Percentiles rank a stretch among this genome's conserved stretches.
Evolutionary conservation across 2,797 vertebrate genomes (phyloP).

Genomic region (Tenualosa ilisha): DNA sequence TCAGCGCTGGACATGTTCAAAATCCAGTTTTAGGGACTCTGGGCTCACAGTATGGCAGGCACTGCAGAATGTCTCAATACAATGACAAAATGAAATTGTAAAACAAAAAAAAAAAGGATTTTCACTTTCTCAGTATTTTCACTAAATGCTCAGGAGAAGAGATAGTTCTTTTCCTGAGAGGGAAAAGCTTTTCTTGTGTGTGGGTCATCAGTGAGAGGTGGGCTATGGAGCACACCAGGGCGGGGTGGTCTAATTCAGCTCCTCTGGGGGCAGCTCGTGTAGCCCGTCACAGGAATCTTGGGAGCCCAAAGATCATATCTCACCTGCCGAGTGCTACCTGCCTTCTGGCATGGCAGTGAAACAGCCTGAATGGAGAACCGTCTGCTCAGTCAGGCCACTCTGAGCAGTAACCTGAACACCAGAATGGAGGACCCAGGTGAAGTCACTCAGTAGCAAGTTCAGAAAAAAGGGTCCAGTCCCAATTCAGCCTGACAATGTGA

Average conservation of each 20-base stretch:
- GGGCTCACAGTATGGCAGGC: neutral
- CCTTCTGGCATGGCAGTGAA: slow-evolving; percentile 53
- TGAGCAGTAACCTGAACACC: slow-evolving; percentile 52
- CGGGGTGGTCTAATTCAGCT: neutral
- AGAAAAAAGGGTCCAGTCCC: slow-evolving; percentile 34
- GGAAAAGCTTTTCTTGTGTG: neutral
- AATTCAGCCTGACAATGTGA: neutral
- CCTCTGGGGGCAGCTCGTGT: slow-evolving; percentile 33
- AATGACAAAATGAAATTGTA: neutral
- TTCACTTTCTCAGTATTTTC: neutral
- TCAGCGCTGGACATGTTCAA: neutral
- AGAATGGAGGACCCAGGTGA: slow-evolving; percentile 35
- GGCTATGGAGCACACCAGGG: neutral
- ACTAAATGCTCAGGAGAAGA: neutral
- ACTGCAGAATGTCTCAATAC: neutral
- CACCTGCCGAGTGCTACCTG: slow-evolving; percentile 46
- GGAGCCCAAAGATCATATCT: slow-evolving; percentile 55
- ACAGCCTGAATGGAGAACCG: slow-evolving; percentile 48
- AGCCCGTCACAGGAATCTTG: slow-evolving; percentile 52
- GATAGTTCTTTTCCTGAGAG: neutral
- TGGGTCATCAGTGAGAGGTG: neutral
- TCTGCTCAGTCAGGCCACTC: slow-evolving; percentile 38
- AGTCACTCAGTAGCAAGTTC: slow-evolving; percentile 39
- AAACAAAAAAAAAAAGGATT: neutral
- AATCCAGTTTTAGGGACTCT: slow-evolving; percentile 20